A percentile compares a stretch with the other conserved stretches of the same genome.
phyloP scores from a whole-genome alignment of 2,888 invertebrate genomes.

The Dendrolimus pini region DNA sequence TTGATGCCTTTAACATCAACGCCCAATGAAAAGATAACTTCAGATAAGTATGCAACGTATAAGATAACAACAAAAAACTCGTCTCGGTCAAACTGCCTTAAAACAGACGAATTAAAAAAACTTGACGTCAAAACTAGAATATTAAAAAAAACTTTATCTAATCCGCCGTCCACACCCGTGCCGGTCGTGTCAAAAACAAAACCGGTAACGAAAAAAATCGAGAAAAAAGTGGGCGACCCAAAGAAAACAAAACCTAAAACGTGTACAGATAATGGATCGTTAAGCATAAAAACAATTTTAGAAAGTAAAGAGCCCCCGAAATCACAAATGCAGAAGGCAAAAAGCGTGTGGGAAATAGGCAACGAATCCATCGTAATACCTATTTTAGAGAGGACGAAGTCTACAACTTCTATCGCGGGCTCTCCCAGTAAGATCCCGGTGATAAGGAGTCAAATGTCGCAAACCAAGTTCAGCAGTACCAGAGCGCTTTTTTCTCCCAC shows the following conservation, averaged over 20 bases:
- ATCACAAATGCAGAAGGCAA: constrained; percentile 69
- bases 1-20: constrained; percentile 50
- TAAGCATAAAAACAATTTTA: constrained; percentile 51
- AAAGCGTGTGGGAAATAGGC: constrained; percentile 74
- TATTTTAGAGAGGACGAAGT: constrained; percentile 65
- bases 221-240: constrained; percentile 56
- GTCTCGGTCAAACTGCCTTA: constrained; percentile 53
- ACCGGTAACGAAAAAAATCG: constrained; percentile 53
- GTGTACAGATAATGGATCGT: constrained; percentile 51
- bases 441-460: constrained; percentile 72
- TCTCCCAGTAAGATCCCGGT: constrained; percentile 80
- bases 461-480: constrained; percentile 67
- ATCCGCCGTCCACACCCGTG: constrained; percentile 69
- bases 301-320: constrained; percentile 52
- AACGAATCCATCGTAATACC: constrained; percentile 50
- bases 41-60: constrained; percentile 71
- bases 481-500: constrained; percentile 75
- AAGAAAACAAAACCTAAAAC: constrained; percentile 63
- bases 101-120: constrained; percentile 66
- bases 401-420: constrained; percentile 73
- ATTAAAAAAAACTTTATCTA: constrained; percentile 71
- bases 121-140: constrained; percentile 74
- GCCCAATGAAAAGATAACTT: constrained; percentile 56
- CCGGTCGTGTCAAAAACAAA: constrained; percentile 66
- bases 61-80: constrained; percentile 64